Percentiles rank a stretch among this genome's conserved stretches.
These are phyloP conservation scores for Misgurnus mizolepis DNA, from an alignment of 2,113 vertebrate genomes.

Conservation along the genomic window DNA sequence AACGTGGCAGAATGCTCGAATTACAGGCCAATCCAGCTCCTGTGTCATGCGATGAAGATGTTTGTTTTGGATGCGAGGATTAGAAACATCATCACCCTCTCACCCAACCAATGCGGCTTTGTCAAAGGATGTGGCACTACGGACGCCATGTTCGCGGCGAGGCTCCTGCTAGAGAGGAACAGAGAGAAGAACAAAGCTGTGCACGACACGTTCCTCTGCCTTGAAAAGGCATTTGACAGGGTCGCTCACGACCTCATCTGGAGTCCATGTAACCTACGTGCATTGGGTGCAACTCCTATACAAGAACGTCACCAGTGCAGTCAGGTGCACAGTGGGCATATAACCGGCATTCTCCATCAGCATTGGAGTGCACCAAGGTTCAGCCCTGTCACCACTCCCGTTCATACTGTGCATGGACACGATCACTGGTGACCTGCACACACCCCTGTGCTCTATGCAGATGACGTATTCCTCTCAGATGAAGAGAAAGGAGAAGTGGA, in stretches of 20 bases:
- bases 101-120: too few relatives aligned
- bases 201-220: not conserved
- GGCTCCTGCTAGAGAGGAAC: not conserved
- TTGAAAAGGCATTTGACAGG: conserved; percentile 5
- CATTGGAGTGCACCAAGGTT: not conserved
- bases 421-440: too few relatives aligned
- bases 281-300: not conserved
- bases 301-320: not conserved
- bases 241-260: not conserved
- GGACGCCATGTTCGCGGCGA: not conserved
- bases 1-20: too few relatives aligned
- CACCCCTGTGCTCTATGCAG: too few relatives aligned
- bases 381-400: not conserved
- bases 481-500: too few relatives aligned
- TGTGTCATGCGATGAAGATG: too few relatives aligned
- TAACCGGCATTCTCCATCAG: not conserved
- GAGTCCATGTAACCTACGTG: not conserved
- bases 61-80: too few relatives aligned
- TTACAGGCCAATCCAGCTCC: too few relatives aligned
- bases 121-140: not conserved
- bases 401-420: too few relatives aligned
- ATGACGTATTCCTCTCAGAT: too few relatives aligned
- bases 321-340: not conserved
- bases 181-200: too few relatives aligned
- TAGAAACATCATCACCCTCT: too few relatives aligned